Evolutionary conservation across 2,888 invertebrate species (phyloP).

Genomic region (Leptinotarsa juncta): DNA sequence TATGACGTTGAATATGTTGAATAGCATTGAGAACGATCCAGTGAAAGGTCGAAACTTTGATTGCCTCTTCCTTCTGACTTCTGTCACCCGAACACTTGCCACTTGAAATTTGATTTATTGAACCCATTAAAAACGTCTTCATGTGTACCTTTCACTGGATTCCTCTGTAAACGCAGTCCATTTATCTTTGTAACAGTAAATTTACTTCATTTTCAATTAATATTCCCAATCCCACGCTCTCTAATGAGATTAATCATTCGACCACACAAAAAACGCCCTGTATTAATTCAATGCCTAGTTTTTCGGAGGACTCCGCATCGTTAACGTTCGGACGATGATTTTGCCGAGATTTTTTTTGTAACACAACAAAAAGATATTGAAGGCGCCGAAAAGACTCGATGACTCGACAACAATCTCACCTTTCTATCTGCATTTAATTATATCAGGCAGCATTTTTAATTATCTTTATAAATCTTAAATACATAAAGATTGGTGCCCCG

Average conservation of each 20-base stretch:
- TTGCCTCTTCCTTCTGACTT: no score
- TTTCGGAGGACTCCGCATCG: slow-evolving; percentile 35
- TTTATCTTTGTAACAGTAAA: slow-evolving; percentile 9
- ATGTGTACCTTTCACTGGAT: no score
- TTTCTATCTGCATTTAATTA: slow-evolving; percentile 49
- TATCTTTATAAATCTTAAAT: slow-evolving; percentile 48
- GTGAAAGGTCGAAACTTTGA: no score
- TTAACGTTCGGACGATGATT: slow-evolving; percentile 35
- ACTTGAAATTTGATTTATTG: no score
- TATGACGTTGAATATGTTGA: no score
- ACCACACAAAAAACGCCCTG: slow-evolving; percentile 20
- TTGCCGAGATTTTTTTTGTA: slow-evolving; percentile 35
- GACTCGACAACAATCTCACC: slow-evolving; percentile 48
- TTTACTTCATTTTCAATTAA: not conserved
- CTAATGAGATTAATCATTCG: slow-evolving; percentile 16
- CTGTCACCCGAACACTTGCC: no score
- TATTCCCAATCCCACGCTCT: slow-evolving; percentile 15
- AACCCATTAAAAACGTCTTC: no score
- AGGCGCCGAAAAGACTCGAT: slow-evolving; percentile 41
- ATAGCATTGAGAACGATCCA: no score
- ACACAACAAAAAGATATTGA: slow-evolving; percentile 34
- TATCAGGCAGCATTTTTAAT: slow-evolving; percentile 45
- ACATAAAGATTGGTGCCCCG: slow-evolving; percentile 38
- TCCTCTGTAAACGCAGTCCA: not conserved
- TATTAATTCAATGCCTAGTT: slow-evolving; percentile 24